Evolutionary conservation across 2,888 invertebrate species (phyloP).

Genomic region (Cheilosia pagana): DNA sequence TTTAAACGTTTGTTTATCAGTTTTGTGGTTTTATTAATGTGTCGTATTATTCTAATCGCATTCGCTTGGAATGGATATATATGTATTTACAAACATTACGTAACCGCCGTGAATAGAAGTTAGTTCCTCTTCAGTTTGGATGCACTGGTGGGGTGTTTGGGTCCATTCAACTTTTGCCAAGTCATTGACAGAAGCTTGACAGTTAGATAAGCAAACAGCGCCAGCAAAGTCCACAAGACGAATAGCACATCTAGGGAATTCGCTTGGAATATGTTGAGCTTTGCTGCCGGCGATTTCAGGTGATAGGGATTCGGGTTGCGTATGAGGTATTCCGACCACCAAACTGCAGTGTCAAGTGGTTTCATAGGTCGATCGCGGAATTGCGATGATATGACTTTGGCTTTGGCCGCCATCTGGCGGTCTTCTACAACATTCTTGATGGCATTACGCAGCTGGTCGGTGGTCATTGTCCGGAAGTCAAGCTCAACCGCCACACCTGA

Average conservation of each 20-base stretch:
- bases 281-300: conserved; percentile 82
- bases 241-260: conserved; percentile 81
- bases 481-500: conserved; percentile 75
- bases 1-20: conserved; percentile 29
- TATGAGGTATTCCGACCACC: conserved; percentile 87
- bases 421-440: conserved; percentile 73
- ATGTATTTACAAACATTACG: conserved; percentile 40
- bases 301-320: conserved; percentile 85
- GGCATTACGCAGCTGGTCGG: conserved; percentile 53
- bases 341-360: conserved; percentile 85
- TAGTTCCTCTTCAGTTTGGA: conserved; percentile 39
- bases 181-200: conserved; percentile 12
- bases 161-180: conserved; percentile 15
- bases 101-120: conserved; percentile 39
- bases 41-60: conserved; percentile 11
- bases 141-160: conserved; percentile 1
- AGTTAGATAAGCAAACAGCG: conserved; percentile 4
- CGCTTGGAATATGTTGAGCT: conserved; percentile 83
- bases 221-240: conserved; percentile 12
- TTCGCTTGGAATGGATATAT: neutral
- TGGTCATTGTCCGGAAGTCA: conserved; percentile 72
- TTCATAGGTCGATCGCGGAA: conserved; percentile 84
- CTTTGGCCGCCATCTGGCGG: conserved; percentile 65
- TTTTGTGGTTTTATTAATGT: conserved; percentile 37
- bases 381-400: conserved; percentile 82